Evolutionary conservation across 2,113 vertebrate species (phyloP).

Genomic region (Mirounga angustirostris): DNA sequence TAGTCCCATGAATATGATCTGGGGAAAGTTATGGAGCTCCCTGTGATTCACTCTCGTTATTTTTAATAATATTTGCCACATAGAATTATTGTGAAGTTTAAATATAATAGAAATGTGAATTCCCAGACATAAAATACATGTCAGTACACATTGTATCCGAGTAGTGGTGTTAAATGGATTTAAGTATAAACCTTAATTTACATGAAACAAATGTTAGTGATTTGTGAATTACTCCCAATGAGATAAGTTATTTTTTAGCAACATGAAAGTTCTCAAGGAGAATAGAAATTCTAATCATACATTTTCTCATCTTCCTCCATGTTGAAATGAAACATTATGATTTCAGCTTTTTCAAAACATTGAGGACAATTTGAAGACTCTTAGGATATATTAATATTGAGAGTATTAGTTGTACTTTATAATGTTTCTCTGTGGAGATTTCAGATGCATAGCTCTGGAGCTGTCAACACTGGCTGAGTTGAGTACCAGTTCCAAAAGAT

Average conservation of each 20-base stretch:
- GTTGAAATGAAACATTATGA: constrained; percentile 26
- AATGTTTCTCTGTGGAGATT: constrained; percentile 26
- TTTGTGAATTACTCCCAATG: constrained; percentile 3
- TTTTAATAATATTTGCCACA: neutral
- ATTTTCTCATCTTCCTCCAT: neutral
- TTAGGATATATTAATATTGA: neutral
- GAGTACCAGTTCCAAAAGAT: neutral
- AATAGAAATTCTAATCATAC: neutral
- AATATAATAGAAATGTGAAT: neutral
- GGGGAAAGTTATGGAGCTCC: neutral
- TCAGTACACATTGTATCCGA: neutral
- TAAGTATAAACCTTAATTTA: constrained; percentile 34
- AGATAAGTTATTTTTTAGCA: neutral
- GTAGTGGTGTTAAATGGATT: neutral
- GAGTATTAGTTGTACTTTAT: neutral
- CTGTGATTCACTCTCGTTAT: neutral
- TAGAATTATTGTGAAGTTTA: neutral
- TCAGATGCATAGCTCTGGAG: neutral
- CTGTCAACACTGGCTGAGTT: neutral
- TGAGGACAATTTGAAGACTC: neutral
- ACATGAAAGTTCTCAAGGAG: neutral
- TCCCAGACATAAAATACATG: neutral
- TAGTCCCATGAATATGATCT: neutral
- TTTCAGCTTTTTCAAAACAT: constrained; percentile 15
- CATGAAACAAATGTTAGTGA: neutral